Evolutionary conservation across 2,888 invertebrate genomes (phyloP), one percentile per base, ranked within the genome.

Genomic region (Drosophila neotestacea): DNA sequence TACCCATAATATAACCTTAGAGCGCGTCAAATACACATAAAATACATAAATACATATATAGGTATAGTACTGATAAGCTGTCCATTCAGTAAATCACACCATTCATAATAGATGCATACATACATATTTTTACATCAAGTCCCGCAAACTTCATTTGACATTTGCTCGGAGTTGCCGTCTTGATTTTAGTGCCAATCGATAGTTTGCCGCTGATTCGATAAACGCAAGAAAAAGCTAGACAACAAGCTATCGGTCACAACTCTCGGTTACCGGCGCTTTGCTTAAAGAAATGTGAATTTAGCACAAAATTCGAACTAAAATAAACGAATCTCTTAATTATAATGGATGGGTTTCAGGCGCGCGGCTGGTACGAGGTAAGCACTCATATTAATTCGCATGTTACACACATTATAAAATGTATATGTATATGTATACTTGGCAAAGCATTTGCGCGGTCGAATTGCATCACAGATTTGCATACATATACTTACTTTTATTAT

Each of bases 291-390:
- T 78, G 65, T 62, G 56, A 66, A 46, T 65, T 36, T 46, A 16
- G 41, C 27, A 42, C 30, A 36, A 42, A 55, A 48, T 34, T 41
- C 13, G 34, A 38, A 42, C 51, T 46, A 32, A 47, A 59, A 63
- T 51, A 76, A 76, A 75, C 55, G 82, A 90, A 60, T 76, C 61
- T 73, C 65, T 13, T 77, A 71, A 78, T 80, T 59, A 63, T 38
- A 72, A 89, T 89, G 59, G 30, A 70, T 39, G 88, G 54, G 46
- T 92, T 91, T 79, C 83, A 81, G 28, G 88, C 88, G 51, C 92
- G 92, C 69, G 92, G 92, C 36, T 92, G 92, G 92, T 92, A 91
- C 74, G 92, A 92, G 92, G 92, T 92, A 78, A 71, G 77, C 77
- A 41, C n/a, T 22, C 4, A 13, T 36, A 11, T 46, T 5, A 41